A percentile compares a stretch with the other conserved stretches of the same genome.
Evolutionary conservation across 2,797 vertebrate species (phyloP).

Genomic region (Manis pentadactyla): DNA sequence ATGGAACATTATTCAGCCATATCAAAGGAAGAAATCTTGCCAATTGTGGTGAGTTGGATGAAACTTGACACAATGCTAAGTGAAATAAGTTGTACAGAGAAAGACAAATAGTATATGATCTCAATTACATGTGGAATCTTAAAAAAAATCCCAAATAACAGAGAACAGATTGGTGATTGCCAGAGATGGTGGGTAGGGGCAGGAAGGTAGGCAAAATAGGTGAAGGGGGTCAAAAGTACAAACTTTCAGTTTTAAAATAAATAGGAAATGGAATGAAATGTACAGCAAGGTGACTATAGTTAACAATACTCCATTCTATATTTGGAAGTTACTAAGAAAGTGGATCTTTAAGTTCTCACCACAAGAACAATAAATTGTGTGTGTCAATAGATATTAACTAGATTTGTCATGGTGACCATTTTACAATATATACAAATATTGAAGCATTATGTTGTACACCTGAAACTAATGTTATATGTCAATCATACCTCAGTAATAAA

Average conservation of each 20-base stretch:
- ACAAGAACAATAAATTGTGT: neutral
- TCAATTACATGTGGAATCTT: neutral
- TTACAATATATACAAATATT: neutral
- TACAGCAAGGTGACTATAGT: neutral
- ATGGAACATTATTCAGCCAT: neutral
- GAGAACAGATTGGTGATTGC: neutral
- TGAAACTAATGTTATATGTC: neutral
- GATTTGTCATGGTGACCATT: neutral
- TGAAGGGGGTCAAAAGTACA: neutral
- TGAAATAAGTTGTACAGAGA: neutral
- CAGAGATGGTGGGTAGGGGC: neutral
- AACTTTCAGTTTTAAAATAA: neutral
- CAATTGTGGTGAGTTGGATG: neutral
- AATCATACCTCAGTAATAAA: neutral
- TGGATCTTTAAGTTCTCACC: neutral
- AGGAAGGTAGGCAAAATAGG: neutral
- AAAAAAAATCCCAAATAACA: no score
- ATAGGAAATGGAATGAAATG: rapidly evolving
- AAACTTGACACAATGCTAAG: neutral
- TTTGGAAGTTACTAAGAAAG: neutral
- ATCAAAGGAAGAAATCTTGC: neutral
- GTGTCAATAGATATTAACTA: neutral
- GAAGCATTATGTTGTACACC: neutral
- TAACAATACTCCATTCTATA: neutral
- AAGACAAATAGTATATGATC: neutral